phyloP scores from a whole-genome alignment of 2,888 invertebrate species.

The Subacronicta megacephala region DNA sequence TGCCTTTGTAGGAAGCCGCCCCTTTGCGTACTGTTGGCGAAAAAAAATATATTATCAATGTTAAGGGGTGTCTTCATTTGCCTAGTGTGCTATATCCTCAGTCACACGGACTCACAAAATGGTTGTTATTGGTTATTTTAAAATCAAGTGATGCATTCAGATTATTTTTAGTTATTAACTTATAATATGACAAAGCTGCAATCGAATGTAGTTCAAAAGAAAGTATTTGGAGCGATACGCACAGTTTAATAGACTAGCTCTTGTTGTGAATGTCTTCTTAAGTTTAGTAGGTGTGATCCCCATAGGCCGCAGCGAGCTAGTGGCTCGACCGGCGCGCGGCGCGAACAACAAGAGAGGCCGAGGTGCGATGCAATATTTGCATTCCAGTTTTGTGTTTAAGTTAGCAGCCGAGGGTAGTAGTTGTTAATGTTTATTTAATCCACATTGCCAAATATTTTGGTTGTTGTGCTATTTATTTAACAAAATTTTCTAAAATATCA shows the following conservation, averaged over 20 bases:
- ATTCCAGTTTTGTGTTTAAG: conserved; percentile 88
- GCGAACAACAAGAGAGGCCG: conserved; percentile 68
- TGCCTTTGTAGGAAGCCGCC: conserved; percentile 66
- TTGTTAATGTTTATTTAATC: conserved; percentile 84
- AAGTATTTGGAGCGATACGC: conserved; percentile 86
- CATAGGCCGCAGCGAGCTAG: conserved; percentile 52
- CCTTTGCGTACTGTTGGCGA: conserved; percentile 57
- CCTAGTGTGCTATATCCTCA: conserved; percentile 83
- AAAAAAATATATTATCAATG: conserved; percentile 52
- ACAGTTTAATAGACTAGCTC: conserved; percentile 79
- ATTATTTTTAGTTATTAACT: conserved; percentile 83
- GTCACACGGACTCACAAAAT: conserved; percentile 83
- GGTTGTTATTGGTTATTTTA: conserved; percentile 85
- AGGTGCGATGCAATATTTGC: conserved; percentile 89
- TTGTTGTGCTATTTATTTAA: conserved; percentile 88
- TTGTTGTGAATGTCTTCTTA: conserved; percentile 77
- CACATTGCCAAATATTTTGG: conserved; percentile 88
- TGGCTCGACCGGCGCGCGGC: conserved; percentile 49
- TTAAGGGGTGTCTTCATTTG: conserved; percentile 67
- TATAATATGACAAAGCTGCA: conserved; percentile 82
- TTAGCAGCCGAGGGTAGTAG: conserved; percentile 84
- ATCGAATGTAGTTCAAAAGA: conserved; percentile 86
- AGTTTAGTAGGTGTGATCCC: conserved; percentile 66
- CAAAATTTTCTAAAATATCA: conserved; percentile 80
- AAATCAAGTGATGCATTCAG: conserved; percentile 87